Percentiles rank a stretch among this genome's conserved stretches.
These are phyloP conservation scores for Linhomoeus sp. DNA, from an alignment of 2,888 invertebrate genomes.

Conservation along the genomic window DNA sequence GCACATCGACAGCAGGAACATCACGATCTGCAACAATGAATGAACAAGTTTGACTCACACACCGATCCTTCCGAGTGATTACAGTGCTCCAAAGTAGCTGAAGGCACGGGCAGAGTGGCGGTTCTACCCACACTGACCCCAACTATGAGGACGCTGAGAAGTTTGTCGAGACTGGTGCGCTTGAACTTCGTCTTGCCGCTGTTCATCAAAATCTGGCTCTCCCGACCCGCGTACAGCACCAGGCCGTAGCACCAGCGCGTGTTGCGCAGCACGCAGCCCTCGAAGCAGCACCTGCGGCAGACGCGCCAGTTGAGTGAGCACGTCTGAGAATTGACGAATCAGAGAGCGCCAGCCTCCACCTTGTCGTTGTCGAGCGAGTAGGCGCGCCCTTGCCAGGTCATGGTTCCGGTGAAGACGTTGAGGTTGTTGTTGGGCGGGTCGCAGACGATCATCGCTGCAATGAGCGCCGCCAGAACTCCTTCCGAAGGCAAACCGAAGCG, in stretches of 20 bases:
- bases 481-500: too few species aligned
- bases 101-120: too few species aligned
- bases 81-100: too few species aligned
- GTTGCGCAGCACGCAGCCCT: slow-evolving; percentile 70
- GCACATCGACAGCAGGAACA: slow-evolving; percentile 89
- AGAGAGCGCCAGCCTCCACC: too few species aligned
- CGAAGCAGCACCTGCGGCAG: slow-evolving; percentile 50
- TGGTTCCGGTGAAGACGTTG: slow-evolving; percentile 86
- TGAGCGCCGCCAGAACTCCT: too few species aligned
- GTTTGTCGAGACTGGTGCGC: slow-evolving; percentile 91
- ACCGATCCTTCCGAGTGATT: too few species aligned
- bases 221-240: slow-evolving; percentile 81
- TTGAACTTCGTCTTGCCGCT: slow-evolving; percentile 97
- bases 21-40: too few species aligned
- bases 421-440: slow-evolving; percentile 94
- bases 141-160: slow-evolving; percentile 94
- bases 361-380: slow-evolving; percentile 86
- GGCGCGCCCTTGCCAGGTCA: slow-evolving; percentile 40
- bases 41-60: too few species aligned
- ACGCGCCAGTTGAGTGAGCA: too few species aligned
- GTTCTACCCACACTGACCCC: slow-evolving; percentile 67
- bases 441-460: slow-evolving; percentile 58
- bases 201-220: slow-evolving; percentile 99
- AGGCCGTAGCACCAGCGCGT: slow-evolving; percentile 36
- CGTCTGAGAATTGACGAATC: too few species aligned